Conservation (phyloP, 2,888 invertebrate species). For the Spodoptera picta region DNA sequence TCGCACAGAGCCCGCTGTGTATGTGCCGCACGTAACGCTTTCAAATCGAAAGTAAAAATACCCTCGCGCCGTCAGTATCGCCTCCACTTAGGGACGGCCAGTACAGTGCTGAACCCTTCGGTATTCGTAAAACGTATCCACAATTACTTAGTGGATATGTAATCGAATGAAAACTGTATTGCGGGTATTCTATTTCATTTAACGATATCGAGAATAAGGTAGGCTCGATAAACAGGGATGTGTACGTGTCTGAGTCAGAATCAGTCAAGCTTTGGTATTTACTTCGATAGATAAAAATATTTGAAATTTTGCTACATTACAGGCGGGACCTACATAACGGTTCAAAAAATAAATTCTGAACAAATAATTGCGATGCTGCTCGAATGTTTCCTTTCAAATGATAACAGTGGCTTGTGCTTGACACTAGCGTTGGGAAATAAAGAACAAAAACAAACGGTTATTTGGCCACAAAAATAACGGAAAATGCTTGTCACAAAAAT, state of each 20-base stretch:
- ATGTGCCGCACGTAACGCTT: constrained; percentile 36
- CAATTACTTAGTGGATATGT: constrained; percentile 57
- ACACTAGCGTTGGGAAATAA: neutral
- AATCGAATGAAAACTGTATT: constrained; percentile 55
- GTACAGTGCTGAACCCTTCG: constrained; percentile 26
- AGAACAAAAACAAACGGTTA: constrained; percentile 14
- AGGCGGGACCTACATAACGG: too few species aligned
- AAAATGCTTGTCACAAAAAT: constrained; percentile 24
- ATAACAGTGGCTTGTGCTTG: neutral
- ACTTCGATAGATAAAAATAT: neutral
- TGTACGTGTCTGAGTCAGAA: constrained; percentile 13
- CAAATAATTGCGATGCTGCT: too few species aligned
- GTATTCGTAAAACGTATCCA: constrained; percentile 37
- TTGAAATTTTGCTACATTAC: too few species aligned
- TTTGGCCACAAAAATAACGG: constrained; percentile 8
- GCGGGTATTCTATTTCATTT: constrained; percentile 52
- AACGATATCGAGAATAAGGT: constrained; percentile 52
- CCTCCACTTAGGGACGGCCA: constrained; percentile 32
- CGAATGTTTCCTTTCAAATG: too few species aligned
- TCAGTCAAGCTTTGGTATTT: constrained; percentile 10
- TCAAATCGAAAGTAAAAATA: constrained; percentile 26
- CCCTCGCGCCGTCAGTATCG: constrained; percentile 24
- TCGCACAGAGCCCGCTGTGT: constrained; percentile 18
- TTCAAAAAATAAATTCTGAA: too few species aligned
- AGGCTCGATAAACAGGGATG: constrained; percentile 45